Percentiles rank a stretch among this genome's conserved stretches.
phyloP scores from a whole-genome alignment of 2,888 invertebrate species.

The Rhagonycha fulva region DNA sequence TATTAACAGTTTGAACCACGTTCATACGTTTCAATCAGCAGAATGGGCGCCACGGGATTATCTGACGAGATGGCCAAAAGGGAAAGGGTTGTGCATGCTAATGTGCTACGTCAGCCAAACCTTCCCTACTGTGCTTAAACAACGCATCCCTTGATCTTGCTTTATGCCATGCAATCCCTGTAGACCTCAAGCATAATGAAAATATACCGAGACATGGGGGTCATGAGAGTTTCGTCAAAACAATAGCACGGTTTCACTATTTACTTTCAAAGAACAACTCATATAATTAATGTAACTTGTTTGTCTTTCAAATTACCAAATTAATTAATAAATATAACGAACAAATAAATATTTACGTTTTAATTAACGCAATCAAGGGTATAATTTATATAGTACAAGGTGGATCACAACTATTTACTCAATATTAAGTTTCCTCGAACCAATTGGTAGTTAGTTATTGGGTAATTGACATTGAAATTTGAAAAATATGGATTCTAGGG shows the following conservation, averaged over 20 bases:
- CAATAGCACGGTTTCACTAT: slow-evolving; percentile 19
- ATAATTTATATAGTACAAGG: neutral
- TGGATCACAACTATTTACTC: neutral
- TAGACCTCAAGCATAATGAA: slow-evolving; percentile 32
- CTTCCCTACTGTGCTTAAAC: slow-evolving; percentile 15
- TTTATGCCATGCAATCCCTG: slow-evolving; percentile 29
- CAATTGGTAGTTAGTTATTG: no score
- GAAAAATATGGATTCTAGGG: neutral
- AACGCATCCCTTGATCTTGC: slow-evolving; percentile 30
- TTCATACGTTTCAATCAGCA: slow-evolving; percentile 29
- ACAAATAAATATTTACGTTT: neutral
- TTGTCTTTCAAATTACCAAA: slow-evolving; percentile 4
- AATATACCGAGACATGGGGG: slow-evolving; percentile 34
- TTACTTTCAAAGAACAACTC: slow-evolving; percentile 14
- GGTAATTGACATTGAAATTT: neutral
- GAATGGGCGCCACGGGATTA: slow-evolving; percentile 25
- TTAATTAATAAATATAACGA: neutral
- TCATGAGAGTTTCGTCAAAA: slow-evolving; percentile 16
- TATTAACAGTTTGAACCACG: slow-evolving; percentile 7
- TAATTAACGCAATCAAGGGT: neutral
- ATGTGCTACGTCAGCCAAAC: slow-evolving; percentile 16
- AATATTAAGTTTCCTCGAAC: no score
- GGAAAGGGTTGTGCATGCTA: slow-evolving; percentile 31
- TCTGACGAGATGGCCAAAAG: slow-evolving; percentile 21
- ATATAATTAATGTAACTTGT: slow-evolving; percentile 17